Base-by-base conservation (phyloP, 1,140 invertebrate genomes). In the Oryctes rhinoceros region DNA sequence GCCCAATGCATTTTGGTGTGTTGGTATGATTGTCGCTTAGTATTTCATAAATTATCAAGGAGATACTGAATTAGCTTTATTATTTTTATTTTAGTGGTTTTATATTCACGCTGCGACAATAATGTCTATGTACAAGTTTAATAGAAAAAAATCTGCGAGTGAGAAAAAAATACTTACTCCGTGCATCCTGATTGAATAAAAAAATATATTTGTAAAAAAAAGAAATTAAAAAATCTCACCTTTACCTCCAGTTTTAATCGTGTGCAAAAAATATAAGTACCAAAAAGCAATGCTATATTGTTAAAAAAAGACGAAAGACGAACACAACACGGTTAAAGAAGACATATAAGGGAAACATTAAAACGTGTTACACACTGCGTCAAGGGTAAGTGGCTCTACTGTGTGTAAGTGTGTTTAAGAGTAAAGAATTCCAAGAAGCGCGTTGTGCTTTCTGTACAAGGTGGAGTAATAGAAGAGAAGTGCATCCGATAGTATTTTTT, bases 131-230 rank as follows among this genome's bases (percentile, higher is more conserved):
- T 80, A 47, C 80, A 9, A 71, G 24, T 59, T 47, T 13, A 62
- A 74, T 37, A 77, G 79, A 76, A 82, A 48, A 82, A 47, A 71
- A 75, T 78, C 76, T 78, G 39, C 20, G 48, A 76, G 48, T 80
- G 75, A 49, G 76, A 67, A 48, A 65, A 48, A 39, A 30, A 79
- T 87, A 87, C 85, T 71, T 71, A 71, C 65, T 35, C 35, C 0
- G 1, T 30, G 24, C 7, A 71, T 71, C 65, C 65, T 24, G 24
- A 3, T 71, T 15, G 35, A 71, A 71, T 71, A 35, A 2, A 35
- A 2, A 71, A 71, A 71, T 35, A 59, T 6, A 18, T 59, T n/a
- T 59, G 18, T 71, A 7, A 30, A 71, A 71, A 37, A 71, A 71
- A 71, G 35, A 71, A 71, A 4, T 20, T 35, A 3, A 67, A 62